phyloP scores from a whole-genome alignment of 2,888 invertebrate species.

The Standfussiana lucernea region DNA sequence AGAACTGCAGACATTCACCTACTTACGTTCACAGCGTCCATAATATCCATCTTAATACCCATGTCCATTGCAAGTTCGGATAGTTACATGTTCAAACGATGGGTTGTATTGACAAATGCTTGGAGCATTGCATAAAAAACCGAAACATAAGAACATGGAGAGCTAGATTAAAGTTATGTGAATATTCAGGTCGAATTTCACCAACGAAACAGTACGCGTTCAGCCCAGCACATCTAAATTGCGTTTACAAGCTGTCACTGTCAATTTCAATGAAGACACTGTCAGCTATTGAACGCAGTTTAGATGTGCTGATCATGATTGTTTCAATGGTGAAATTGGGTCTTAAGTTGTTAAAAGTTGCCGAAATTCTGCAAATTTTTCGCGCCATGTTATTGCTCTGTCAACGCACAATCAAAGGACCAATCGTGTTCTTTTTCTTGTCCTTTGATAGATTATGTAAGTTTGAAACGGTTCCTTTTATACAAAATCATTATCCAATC shows the following conservation, averaged over 20 bases:
- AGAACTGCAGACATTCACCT: conserved; percentile 57
- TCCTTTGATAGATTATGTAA: neutral
- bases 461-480: neutral
- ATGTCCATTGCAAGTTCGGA: neutral
- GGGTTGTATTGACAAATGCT: neutral
- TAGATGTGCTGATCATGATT: no score
- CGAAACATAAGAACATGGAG: neutral
- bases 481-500: conserved; percentile 13
- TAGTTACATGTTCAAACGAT: neutral
- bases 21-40: conserved; percentile 50
- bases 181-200: neutral
- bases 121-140: neutral
- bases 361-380: neutral
- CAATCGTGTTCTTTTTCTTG: neutral
- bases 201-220: neutral
- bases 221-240: no score
- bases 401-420: neutral
- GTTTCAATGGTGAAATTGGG: no score
- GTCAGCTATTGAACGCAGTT: no score
- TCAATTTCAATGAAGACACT: no score
- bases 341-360: neutral
- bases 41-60: conserved; percentile 40
- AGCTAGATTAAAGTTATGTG: neutral
- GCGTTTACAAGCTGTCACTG: no score
- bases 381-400: neutral